A percentile compares a stretch with the other conserved stretches of the same genome.
Conservation (phyloP, 2,113 vertebrate species). For the Tinamus guttatus region DNA sequence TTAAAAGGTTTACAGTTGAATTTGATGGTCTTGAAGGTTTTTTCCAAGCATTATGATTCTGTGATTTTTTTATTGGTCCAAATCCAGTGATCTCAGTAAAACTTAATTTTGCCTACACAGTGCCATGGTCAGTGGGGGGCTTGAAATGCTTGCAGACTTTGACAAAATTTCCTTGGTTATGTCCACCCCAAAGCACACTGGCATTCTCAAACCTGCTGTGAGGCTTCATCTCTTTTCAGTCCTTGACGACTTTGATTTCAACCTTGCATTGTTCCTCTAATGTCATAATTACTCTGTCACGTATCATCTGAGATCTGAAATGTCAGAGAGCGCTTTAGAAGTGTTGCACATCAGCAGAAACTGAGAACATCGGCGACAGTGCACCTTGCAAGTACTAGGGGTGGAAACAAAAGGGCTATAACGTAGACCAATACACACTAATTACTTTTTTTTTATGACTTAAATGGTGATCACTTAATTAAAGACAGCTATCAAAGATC, state of each 20-base stretch:
- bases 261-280: slow-evolving; percentile 28
- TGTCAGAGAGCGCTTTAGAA: slow-evolving; percentile 4
- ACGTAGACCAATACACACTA: not conserved
- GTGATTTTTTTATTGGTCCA: not conserved
- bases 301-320: slow-evolving; percentile 18
- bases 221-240: not conserved
- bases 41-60: too few relatives aligned
- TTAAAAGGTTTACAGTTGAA: too few relatives aligned
- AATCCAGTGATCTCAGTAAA: not conserved
- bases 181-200: not conserved
- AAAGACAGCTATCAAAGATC: slow-evolving; percentile 20
- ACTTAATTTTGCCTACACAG: not conserved
- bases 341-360: not conserved
- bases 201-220: not conserved
- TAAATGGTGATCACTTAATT: slow-evolving; percentile 32
- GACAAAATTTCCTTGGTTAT: not conserved
- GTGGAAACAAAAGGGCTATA: not conserved
- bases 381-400: not conserved
- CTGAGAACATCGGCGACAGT: not conserved
- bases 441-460: not conserved
- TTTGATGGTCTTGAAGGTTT: too few relatives aligned
- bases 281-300: not conserved
- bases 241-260: slow-evolving; percentile 21
- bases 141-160: not conserved
- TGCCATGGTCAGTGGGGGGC: not conserved